Evolutionary conservation across 2,888 invertebrate genomes (phyloP).

Genomic region (Cylloceria caligata): DNA sequence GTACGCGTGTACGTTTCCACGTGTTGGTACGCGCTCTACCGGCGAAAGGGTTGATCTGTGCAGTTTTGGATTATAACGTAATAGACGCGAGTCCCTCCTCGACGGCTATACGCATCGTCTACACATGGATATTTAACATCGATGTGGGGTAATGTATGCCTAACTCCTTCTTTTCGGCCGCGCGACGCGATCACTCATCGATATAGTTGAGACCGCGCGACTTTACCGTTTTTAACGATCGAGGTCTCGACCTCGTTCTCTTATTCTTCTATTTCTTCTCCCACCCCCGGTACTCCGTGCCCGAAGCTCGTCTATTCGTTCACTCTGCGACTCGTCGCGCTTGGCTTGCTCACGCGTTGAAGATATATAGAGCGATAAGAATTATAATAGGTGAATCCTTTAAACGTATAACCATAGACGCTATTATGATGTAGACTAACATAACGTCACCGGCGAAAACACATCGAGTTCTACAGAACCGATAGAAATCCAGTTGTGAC

Average conservation of each 20-base stretch:
- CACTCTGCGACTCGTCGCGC: not conserved
- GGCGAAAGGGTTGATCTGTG: slow-evolving; percentile 47
- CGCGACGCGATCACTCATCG: slow-evolving; percentile 31
- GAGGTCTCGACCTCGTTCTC: slow-evolving; percentile 67
- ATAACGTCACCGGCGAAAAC: not conserved
- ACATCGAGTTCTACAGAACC: not conserved
- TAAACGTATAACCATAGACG: not conserved
- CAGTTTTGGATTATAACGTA: slow-evolving; percentile 54
- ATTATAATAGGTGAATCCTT: slow-evolving; percentile 1
- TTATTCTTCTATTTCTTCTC: slow-evolving; percentile 54
- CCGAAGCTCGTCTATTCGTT: not conserved
- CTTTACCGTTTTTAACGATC: slow-evolving; percentile 66
- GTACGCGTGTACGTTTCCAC: slow-evolving; percentile 17
- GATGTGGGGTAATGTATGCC: slow-evolving; percentile 3
- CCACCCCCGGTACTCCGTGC: slow-evolving; percentile 21
- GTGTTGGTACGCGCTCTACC: slow-evolving; percentile 19
- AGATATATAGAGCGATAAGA: not conserved
- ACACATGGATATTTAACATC: not conserved
- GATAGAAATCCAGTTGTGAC: slow-evolving; percentile 8
- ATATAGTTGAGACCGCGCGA: slow-evolving; percentile 61
- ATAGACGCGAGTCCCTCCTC: slow-evolving; percentile 37
- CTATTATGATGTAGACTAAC: slow-evolving; percentile 22
- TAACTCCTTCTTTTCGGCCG: not conserved
- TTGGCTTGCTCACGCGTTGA: not conserved
- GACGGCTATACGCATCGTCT: not conserved